phyloP scores from a whole-genome alignment of 1,140 invertebrate species.

The Drosophila paulistorum region DNA sequence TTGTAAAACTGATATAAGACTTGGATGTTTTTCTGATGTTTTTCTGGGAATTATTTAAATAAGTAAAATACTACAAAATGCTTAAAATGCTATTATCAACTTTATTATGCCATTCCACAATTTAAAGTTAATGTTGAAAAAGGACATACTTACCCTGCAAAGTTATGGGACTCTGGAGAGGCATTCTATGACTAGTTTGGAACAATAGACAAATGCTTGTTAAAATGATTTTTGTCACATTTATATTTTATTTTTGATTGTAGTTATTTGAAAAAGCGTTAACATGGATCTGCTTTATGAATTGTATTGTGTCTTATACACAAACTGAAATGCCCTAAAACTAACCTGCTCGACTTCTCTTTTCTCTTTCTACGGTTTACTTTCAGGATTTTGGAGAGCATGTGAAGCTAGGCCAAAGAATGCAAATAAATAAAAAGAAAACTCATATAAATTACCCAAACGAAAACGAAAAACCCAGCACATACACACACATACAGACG shows the following conservation, averaged over 20 bases:
- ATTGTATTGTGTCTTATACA: not conserved
- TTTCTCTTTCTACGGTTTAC: conserved; percentile 11
- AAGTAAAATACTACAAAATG: too few relatives aligned
- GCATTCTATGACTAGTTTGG: too few relatives aligned
- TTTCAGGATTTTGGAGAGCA: conserved; percentile 25
- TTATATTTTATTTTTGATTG: not conserved
- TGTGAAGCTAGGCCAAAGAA: conserved; percentile 40
- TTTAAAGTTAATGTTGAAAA: too few relatives aligned
- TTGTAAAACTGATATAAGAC: too few relatives aligned
- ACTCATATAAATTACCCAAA: conserved; percentile 52
- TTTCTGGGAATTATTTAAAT: too few relatives aligned
- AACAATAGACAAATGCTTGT: too few relatives aligned
- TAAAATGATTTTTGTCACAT: not conserved
- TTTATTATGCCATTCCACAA: too few relatives aligned
- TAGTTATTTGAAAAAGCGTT: not conserved
- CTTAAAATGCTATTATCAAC: too few relatives aligned
- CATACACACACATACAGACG: not conserved
- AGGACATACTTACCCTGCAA: too few relatives aligned
- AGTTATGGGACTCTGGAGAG: too few relatives aligned
- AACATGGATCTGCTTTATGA: not conserved
- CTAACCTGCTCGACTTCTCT: conserved; percentile 20
- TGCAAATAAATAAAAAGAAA: conserved; percentile 54
- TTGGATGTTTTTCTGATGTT: too few relatives aligned
- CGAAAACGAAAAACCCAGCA: conserved; percentile 37
- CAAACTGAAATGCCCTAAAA: conserved; percentile 1